Percentiles rank a stretch among this genome's conserved stretches.
These are phyloP conservation scores for Phaethon lepturus DNA, from an alignment of 2,113 vertebrate genomes.

Conservation along the genomic window DNA sequence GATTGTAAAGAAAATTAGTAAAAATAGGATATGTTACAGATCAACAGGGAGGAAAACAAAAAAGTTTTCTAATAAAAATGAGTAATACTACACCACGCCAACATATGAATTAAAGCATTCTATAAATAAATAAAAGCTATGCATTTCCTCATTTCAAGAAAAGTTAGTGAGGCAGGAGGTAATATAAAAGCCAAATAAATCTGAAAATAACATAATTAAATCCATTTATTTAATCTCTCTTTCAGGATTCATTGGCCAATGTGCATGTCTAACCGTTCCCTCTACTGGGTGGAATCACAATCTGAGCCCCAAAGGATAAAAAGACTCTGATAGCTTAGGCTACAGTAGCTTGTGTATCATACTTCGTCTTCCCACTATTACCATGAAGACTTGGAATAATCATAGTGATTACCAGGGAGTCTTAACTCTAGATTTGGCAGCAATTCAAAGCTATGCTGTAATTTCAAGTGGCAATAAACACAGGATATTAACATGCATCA, in stretches of 20 bases:
- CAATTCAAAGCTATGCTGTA: constrained; percentile 51
- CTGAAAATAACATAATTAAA: constrained; percentile 12
- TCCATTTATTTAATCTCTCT: background rate
- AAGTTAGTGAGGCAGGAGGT: background rate
- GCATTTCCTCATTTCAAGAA: background rate
- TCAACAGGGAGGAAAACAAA: background rate
- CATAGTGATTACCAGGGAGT: constrained; percentile 51
- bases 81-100: background rate
- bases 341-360: background rate
- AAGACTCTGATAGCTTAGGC: background rate
- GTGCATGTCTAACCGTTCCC: background rate
- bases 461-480: constrained; percentile 64
- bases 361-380: background rate
- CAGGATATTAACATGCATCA: constrained; percentile 50
- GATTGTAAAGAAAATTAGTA: background rate
- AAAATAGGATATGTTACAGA: background rate
- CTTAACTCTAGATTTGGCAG: constrained; percentile 52
- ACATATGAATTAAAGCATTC: background rate
- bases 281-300: background rate
- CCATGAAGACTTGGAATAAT: constrained; percentile 54
- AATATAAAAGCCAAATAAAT: constrained; percentile 21
- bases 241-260: background rate
- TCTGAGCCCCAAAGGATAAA: background rate
- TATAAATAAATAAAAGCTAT: background rate
- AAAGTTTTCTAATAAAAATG: background rate